Conservation (phyloP, 2,888 invertebrate genomes). For the Hirtodrosophila alboralis region DNA sequence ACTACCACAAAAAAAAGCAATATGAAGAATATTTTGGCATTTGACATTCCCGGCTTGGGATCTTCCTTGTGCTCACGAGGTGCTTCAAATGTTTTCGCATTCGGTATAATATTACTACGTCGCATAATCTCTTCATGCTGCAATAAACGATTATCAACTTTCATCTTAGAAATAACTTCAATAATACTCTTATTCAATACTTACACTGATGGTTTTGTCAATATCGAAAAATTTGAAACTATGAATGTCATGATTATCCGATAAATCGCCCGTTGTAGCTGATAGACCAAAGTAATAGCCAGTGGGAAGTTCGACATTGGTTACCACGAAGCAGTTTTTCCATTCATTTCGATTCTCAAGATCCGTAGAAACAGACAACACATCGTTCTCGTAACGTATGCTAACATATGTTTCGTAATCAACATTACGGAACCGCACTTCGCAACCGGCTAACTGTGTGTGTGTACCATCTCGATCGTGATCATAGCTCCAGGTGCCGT, state of each 20-base stretch:
- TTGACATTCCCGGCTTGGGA: slow-evolving; percentile 93
- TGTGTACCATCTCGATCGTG: slow-evolving; percentile 99
- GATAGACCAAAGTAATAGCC: slow-evolving; percentile 97
- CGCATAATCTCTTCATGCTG: slow-evolving; percentile 85
- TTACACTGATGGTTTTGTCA: slow-evolving; percentile 88
- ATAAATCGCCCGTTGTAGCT: slow-evolving; percentile 98
- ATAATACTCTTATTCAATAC: slow-evolving; percentile 14
- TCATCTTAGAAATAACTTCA: no score
- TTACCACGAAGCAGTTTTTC: slow-evolving; percentile 96
- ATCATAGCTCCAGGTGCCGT: slow-evolving; percentile 97
- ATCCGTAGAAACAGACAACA: slow-evolving; percentile 95
- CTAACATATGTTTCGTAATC: slow-evolving; percentile 95
- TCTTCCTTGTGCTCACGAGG: slow-evolving; percentile 96
- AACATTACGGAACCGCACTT: slow-evolving; percentile 95
- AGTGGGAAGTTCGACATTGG: slow-evolving; percentile 95
- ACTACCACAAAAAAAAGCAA: slow-evolving; percentile 93
- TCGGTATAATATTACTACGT: slow-evolving; percentile 93
- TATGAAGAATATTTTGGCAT: slow-evolving; percentile 94
- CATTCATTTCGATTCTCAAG: slow-evolving; percentile 95
- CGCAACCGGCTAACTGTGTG: slow-evolving; percentile 98
- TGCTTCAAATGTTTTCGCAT: slow-evolving; percentile 94
- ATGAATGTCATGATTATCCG: slow-evolving; percentile 97
- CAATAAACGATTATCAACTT: slow-evolving; percentile 2
- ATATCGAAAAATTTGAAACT: slow-evolving; percentile 96
- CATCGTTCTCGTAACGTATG: slow-evolving; percentile 95